Conservation (phyloP, 2,797 vertebrate genomes). For the Xenopus petersii region DNA sequence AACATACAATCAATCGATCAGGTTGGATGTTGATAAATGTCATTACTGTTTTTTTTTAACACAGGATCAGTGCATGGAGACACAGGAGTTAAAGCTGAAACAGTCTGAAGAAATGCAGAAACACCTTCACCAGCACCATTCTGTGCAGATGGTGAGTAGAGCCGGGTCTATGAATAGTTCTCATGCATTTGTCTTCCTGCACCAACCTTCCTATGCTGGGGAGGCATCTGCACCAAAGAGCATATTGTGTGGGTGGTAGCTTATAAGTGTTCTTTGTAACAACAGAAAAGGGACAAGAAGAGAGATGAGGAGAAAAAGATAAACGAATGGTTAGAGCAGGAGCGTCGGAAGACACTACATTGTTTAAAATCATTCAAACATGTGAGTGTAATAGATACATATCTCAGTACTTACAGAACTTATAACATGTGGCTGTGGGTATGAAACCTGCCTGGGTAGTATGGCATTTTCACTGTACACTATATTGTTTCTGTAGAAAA, state of each 20-base stretch:
- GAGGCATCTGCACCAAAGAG: constrained; percentile 6
- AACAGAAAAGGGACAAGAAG: constrained; percentile 84
- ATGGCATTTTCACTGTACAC: background rate
- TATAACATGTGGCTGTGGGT: too few species aligned
- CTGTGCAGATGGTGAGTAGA: constrained; percentile 80
- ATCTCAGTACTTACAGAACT: background rate
- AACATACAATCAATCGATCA: too few species aligned
- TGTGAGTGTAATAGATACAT: constrained; percentile 62
- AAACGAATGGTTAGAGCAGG: constrained; percentile 84
- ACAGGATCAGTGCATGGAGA: constrained; percentile 85
- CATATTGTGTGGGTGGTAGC: constrained; percentile 35
- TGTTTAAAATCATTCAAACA: constrained; percentile 86
- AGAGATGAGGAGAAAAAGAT: constrained; percentile 85
- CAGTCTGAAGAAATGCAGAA: constrained; percentile 65
- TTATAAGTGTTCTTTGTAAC: constrained; percentile 45
- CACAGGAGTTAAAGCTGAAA: constrained; percentile 70
- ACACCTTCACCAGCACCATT: constrained; percentile 79
- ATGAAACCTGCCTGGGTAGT: too few species aligned
- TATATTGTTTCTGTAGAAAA: constrained; percentile 66
- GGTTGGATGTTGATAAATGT: too few species aligned
- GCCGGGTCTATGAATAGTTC: constrained; percentile 20
- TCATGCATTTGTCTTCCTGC: constrained; percentile 15
- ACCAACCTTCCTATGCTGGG: constrained; percentile 1
- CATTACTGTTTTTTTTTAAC: too few species aligned
- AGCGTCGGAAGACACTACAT: constrained; percentile 87